Evolutionary conservation across 2,888 invertebrate genomes (phyloP), one percentile per base, ranked within the genome.

Genomic region (Melanostoma mellinum): DNA sequence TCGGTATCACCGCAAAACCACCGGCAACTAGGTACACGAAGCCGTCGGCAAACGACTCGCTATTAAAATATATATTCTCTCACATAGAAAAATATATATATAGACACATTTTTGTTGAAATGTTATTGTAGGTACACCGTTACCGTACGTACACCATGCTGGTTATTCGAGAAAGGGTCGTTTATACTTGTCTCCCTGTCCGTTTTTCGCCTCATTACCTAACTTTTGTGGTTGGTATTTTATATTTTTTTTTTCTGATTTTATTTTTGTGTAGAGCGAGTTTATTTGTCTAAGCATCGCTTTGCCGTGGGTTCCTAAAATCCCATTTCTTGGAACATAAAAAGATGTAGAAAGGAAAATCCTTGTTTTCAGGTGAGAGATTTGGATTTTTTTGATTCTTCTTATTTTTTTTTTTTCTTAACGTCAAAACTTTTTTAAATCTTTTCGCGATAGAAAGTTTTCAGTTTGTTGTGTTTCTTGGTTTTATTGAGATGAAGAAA

Each of bases 291-390:
- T 42, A 63, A 38, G 50, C 65, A 56, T 65, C 20, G 56, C 42
- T 56, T 48, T 50, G 48, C 33, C 50, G 20, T 20, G 20, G 20
- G 20, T 20, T 20, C 65, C 42, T 50, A 58, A 36, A 58, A 67
- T 74, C 46, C 36, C 52, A 52, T 67, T 53, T 46, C n/a, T 36
- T 67, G 48, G 35, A 58, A 56, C 74, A 65, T 36, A 6, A 38
- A n/a, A n/a, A 60, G 33, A 60, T 33, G 50, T 50, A 4, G 36
- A 36, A 36, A 48, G 46, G 38, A 30, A 63, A 32, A 65, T 77
- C 56, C 63, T 35, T 53, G 52, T 46, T 42, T 76, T 42, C 36
- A 63, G 69, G 63, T 77, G 77, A 53, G 68, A 77, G 48, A 63
- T 71, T 69, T 69, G 48, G 46, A 48, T 36, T 63, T 63, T 46